Conservation (phyloP, 2,888 invertebrate species). For the Cheilosia impressa region DNA sequence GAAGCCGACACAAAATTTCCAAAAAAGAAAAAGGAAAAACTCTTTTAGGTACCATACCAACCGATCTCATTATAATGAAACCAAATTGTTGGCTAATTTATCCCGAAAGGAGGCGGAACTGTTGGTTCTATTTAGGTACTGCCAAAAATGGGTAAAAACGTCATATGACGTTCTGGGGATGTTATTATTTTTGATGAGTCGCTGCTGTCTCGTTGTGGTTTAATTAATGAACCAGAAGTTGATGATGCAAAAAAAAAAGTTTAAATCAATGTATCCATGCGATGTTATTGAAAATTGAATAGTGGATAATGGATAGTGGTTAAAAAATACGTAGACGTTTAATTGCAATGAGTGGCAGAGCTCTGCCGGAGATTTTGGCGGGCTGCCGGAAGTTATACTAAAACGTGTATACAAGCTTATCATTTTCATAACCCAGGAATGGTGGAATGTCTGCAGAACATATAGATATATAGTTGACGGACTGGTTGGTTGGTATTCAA, state of each 20-base stretch:
- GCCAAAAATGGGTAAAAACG: not conserved
- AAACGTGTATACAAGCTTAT: slow-evolving; percentile 38
- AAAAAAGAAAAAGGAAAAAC: slow-evolving; percentile 24
- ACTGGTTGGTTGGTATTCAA: slow-evolving; percentile 44
- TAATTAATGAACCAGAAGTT: slow-evolving; percentile 38
- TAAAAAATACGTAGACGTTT: slow-evolving; percentile 22
- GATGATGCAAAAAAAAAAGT: not conserved
- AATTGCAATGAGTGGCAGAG: slow-evolving; percentile 42
- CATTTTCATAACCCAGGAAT: slow-evolving; percentile 35
- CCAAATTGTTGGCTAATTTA: slow-evolving; percentile 49
- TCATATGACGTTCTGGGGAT: slow-evolving; percentile 7
- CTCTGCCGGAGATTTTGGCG: slow-evolving; percentile 4
- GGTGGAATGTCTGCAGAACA: slow-evolving; percentile 40
- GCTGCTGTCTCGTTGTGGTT: slow-evolving; percentile 21
- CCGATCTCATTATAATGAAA: slow-evolving; percentile 41
- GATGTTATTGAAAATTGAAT: slow-evolving; percentile 21
- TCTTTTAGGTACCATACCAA: slow-evolving; percentile 13
- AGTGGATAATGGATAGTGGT: not conserved
- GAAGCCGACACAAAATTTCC: slow-evolving; percentile 29
- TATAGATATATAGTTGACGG: slow-evolving; percentile 22
- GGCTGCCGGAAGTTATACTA: slow-evolving; percentile 32
- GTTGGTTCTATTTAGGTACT: not conserved
- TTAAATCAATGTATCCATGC: not conserved
- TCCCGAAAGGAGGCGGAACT: slow-evolving; percentile 10
- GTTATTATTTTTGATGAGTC: slow-evolving; percentile 32